Percentiles rank a stretch among this genome's conserved stretches.
phyloP scores from a whole-genome alignment of 1,140 invertebrate species.

The Halictus rubicundus region DNA sequence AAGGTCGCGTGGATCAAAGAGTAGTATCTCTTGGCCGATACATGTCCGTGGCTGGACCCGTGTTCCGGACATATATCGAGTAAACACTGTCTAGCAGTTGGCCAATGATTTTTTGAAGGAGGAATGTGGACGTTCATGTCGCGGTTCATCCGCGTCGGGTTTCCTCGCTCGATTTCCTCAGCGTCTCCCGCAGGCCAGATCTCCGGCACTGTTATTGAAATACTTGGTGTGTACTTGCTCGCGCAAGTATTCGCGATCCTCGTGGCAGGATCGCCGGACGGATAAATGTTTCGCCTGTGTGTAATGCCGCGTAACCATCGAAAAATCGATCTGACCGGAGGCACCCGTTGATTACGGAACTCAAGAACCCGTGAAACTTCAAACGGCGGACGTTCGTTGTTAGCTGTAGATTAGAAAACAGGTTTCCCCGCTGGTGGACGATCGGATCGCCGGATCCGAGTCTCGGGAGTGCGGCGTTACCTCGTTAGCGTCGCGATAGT shows the following conservation, averaged over 20 bases:
- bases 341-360: conserved; percentile 2
- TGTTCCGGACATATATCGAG: no score
- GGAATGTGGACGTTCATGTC: no score
- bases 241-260: conserved; percentile 56
- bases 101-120: no score
- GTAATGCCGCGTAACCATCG: conserved; percentile 11
- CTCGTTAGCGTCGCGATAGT: not conserved
- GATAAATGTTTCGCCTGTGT: conserved; percentile 3
- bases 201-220: conserved; percentile 59
- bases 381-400: conserved; percentile 34
- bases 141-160: not conserved
- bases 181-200: conserved; percentile 14
- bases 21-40: no score
- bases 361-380: conserved; percentile 32
- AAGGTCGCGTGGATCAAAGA: no score
- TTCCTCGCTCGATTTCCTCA: not conserved
- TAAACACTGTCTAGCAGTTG: no score
- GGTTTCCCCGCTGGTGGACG: conserved; percentile 27
- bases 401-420: conserved; percentile 46
- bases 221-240: conserved; percentile 62
- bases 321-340: conserved; percentile 37
- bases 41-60: no score
- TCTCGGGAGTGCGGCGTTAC: not conserved
- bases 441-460: not conserved
- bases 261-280: not conserved